Conservation (phyloP, 2,888 invertebrate genomes). For the Mimumesa dahlbomi region DNA sequence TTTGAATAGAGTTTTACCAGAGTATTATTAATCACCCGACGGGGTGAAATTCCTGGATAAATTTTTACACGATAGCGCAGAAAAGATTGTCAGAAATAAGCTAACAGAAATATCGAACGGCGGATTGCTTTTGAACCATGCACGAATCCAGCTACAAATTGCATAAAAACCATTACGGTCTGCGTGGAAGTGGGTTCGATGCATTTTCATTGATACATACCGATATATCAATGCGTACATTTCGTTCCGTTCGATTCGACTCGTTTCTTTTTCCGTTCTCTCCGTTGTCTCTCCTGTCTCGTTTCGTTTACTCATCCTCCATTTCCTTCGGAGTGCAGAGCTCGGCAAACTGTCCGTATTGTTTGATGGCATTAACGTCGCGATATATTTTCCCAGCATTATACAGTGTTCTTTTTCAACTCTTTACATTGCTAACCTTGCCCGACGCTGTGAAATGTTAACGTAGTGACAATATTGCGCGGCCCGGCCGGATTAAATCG, state of each 20-base stretch:
- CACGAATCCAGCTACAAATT: background rate
- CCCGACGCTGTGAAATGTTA: background rate
- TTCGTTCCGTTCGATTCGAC: background rate
- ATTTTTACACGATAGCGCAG: constrained; percentile 14
- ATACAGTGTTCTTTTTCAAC: background rate
- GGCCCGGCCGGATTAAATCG: constrained; percentile 5
- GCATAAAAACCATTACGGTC: background rate
- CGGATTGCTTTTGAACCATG: background rate
- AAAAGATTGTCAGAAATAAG: constrained; percentile 14
- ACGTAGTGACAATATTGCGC: constrained; percentile 3
- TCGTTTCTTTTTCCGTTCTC: background rate
- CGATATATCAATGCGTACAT: background rate
- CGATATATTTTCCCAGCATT: constrained; percentile 12
- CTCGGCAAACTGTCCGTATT: constrained; percentile 14
- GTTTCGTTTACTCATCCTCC: constrained; percentile 11
- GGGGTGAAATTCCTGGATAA: constrained; percentile 20
- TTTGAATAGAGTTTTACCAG: no score
- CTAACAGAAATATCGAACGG: background rate
- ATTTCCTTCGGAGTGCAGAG: background rate
- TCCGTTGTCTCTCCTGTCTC: background rate
- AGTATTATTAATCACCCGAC: no score
- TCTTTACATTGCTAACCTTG: background rate
- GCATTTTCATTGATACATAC: constrained; percentile 15
- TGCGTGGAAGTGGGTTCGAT: background rate
- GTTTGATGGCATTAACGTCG: constrained; percentile 22